phyloP scores from a whole-genome alignment of 2,888 invertebrate genomes.

The Aspidiotus destructor region DNA sequence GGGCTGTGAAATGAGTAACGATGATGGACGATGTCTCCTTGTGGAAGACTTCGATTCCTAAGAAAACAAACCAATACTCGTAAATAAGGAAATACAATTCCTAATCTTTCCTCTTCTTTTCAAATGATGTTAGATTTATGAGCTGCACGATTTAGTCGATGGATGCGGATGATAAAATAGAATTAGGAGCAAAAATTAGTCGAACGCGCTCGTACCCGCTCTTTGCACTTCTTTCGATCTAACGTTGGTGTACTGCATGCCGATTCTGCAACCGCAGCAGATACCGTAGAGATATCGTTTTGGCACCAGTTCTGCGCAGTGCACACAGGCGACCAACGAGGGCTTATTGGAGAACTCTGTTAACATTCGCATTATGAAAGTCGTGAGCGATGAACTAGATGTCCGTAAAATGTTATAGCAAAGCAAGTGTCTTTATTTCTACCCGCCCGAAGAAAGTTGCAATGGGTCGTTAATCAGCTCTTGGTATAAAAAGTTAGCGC shows the following conservation, averaged over 20 bases:
- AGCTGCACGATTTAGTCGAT: no score
- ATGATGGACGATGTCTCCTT: conserved; percentile 23
- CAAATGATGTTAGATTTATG: no score
- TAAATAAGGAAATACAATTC: no score
- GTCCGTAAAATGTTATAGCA: no score
- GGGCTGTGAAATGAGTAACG: conserved; percentile 20
- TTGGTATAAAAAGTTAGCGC: no score
- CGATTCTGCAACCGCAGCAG: conserved; percentile 15
- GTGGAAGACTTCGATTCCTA: conserved; percentile 14
- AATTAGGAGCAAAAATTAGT: background rate
- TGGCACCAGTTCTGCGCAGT: conserved; percentile 21
- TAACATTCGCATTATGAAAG: background rate
- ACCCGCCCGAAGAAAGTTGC: no score
- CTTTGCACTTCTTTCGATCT: conserved; percentile 15
- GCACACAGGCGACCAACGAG: conserved; percentile 27
- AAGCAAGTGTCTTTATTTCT: no score
- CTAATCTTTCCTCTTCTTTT: no score
- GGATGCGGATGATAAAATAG: background rate
- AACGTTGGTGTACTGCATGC: conserved; percentile 27
- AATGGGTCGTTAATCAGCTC: no score
- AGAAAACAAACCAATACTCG: background rate
- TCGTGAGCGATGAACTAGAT: no score
- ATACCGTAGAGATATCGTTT: conserved; percentile 13
- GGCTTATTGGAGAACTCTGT: conserved; percentile 25
- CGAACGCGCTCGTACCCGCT: conserved; percentile 15